A percentile compares a stretch with the other conserved stretches of the same genome.
Conservation (phyloP, 1,140 invertebrate genomes). For the Gryllus bimaculatus region DNA sequence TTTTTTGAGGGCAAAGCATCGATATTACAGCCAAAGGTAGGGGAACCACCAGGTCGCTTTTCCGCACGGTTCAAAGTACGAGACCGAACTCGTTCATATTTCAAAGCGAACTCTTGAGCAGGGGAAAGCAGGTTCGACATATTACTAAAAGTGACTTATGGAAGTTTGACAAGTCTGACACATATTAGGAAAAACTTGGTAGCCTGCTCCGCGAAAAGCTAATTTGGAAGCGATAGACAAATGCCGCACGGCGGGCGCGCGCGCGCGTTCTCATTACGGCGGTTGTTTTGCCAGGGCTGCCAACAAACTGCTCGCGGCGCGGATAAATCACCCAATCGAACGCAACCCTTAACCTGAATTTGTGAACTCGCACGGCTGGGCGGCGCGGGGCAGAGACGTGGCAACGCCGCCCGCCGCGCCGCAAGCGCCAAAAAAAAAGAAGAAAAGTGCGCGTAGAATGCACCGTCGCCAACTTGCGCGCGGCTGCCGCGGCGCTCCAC, state of each 20-base stretch:
- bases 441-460: not conserved
- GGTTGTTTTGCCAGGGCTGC: not conserved
- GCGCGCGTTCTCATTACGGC: not conserved
- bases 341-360: not conserved
- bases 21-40: too few species aligned
- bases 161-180: not conserved
- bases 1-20: too few species aligned
- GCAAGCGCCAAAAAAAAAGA: not conserved
- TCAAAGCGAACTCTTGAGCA: too few species aligned
- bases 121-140: not conserved
- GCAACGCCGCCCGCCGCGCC: too few species aligned
- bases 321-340: not conserved
- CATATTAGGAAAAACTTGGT: not conserved
- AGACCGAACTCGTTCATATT: too few species aligned
- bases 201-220: not conserved
- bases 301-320: not conserved
- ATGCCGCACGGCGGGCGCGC: not conserved
- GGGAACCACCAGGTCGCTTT: too few species aligned
- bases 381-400: too few species aligned
- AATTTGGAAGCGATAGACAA: not conserved
- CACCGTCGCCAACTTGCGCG: not conserved
- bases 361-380: not conserved
- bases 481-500: too few species aligned
- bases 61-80: too few species aligned
- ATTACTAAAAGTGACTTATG: not conserved